phyloP scores from a whole-genome alignment of 2,113 vertebrate genomes.

The Calidris pugnax region DNA sequence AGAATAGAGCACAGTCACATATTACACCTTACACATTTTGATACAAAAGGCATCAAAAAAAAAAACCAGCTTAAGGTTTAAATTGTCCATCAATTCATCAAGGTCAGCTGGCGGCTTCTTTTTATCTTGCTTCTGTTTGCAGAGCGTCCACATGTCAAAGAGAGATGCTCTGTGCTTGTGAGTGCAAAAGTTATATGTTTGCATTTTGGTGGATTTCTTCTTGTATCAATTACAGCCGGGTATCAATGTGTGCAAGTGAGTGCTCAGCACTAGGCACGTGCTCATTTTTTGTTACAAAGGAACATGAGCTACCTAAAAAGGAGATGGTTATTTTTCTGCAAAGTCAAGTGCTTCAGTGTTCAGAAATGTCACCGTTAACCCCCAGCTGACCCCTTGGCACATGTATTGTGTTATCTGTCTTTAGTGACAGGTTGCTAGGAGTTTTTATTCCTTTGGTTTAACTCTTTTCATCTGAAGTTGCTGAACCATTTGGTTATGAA shows the following conservation, averaged over 20 bases:
- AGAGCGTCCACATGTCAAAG: rapidly evolving
- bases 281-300: background rate
- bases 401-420: slow-evolving; percentile 40
- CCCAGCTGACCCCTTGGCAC: slow-evolving; percentile 48
- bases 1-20: background rate
- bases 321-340: background rate
- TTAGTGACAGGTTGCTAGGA: background rate
- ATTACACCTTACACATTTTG: background rate
- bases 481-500: background rate
- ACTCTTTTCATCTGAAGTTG: slow-evolving; percentile 20
- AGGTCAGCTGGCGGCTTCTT: background rate
- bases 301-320: background rate
- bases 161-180: background rate
- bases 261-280: background rate
- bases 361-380: slow-evolving; percentile 12
- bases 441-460: background rate
- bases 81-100: background rate
- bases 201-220: background rate
- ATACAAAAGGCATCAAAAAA: background rate
- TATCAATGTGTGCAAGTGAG: background rate
- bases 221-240: background rate
- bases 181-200: background rate
- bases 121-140: background rate
- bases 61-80: background rate
- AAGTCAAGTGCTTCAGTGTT: slow-evolving; percentile 49